A percentile compares a stretch with the other conserved stretches of the same genome.
Evolutionary conservation across 2,797 vertebrate genomes (phyloP).

Genomic region (Sebastes diaconus): DNA sequence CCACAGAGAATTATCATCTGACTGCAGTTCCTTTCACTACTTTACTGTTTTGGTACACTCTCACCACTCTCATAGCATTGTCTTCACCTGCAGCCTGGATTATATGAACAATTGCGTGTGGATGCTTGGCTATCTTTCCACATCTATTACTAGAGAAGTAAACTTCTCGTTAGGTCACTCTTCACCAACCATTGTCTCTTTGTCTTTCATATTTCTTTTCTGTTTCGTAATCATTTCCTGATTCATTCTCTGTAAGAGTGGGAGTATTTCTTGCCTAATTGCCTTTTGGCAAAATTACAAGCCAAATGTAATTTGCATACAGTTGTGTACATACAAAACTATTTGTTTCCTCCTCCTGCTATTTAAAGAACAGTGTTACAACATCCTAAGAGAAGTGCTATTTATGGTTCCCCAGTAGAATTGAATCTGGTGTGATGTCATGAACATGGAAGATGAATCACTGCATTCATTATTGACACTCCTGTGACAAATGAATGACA

Average conservation of each 20-base stretch:
- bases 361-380: conserved; percentile 36
- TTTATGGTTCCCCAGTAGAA: conserved; percentile 8
- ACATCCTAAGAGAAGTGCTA: background rate
- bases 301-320: background rate
- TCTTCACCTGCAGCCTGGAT: background rate
- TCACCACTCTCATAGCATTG: background rate
- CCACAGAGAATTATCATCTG: background rate
- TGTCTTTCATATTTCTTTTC: background rate
- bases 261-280: conserved; percentile 3
- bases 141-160: background rate
- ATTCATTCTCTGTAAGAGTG: background rate
- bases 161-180: background rate
- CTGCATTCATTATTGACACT: conserved; percentile 6
- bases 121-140: background rate
- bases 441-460: conserved; percentile 11
- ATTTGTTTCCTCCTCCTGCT: conserved; percentile 24
- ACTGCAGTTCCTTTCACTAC: background rate
- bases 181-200: background rate
- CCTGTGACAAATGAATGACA: conserved; percentile 3
- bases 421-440: background rate
- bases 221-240: background rate
- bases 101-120: background rate
- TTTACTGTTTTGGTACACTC: background rate
- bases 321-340: conserved; percentile 7
- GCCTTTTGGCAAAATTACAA: conserved; percentile 31